Evolutionary conservation across 2,888 invertebrate species (phyloP), one percentile per base, ranked within the genome.

Genomic region (Phalera bucephala): DNA sequence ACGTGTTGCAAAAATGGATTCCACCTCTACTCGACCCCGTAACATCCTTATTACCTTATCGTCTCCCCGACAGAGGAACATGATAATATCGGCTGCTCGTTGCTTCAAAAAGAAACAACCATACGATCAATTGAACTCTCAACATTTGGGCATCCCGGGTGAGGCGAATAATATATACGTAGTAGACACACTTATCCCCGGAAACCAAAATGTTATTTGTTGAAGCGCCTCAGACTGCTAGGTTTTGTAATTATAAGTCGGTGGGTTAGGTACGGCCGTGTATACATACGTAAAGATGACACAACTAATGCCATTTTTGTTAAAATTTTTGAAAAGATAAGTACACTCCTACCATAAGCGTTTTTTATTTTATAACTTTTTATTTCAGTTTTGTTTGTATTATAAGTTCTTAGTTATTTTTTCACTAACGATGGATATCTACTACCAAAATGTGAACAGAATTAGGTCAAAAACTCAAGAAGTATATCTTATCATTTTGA

Each of bases 191-290:
- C 11, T 11, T 33, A 5, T 20, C 25, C 6, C 19, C 26, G 15
- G 33, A 25, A 7, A n/a, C 17, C n/a, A 33, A 25, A 33, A 8
- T 27, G n/a, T n/a, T 26, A 8, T 23, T 23, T 14, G 31, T 14
- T n/a, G 14, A 22, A 31, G 6, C 31, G 8, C 22, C 35, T 33
- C 12, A 26, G 13, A 2, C 13, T 7, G 26, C 26, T 8, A 13
- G 13, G 10, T 12, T 2, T 9, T 2, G n/a, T 8, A 8, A 7
- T 8, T 26, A 13, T 26, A 26, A 13, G n/a, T 26, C 12, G 8
- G 26, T 26, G 26, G 26, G 13, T 26, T 3, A 26, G n/a, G 5
- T 26, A 11, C 13, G 26, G 26, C 1, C 13, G 13, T 2, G 2
- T 26, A 2, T 26, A 26, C n/a, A 8, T 13, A 1, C 26, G 26